Evolutionary conservation across 2,888 invertebrate genomes (phyloP).

Genomic region (Celastrina argiolus): DNA sequence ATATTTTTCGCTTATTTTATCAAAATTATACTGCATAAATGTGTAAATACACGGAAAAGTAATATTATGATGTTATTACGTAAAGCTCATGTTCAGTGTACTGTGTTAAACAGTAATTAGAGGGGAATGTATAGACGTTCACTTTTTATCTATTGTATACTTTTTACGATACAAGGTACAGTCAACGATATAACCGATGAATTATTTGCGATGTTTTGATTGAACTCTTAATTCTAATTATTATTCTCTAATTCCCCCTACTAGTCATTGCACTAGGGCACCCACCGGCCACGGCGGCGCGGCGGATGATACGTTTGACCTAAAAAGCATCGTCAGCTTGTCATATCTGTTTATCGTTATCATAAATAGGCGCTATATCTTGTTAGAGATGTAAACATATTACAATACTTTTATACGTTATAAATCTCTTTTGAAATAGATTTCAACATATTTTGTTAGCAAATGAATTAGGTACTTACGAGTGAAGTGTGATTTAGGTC

Average conservation of each 20-base stretch:
- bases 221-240: background rate
- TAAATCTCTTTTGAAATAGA: too few relatives aligned
- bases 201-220: background rate
- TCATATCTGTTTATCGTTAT: background rate
- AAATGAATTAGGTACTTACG: too few relatives aligned
- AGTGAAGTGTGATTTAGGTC: too few relatives aligned
- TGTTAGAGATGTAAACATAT: background rate
- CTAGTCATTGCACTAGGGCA: too few relatives aligned
- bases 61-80: background rate
- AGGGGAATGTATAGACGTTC: background rate
- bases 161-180: background rate
- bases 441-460: too few relatives aligned
- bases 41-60: background rate
- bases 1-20: background rate
- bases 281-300: too few relatives aligned
- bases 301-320: too few relatives aligned
- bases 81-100: background rate
- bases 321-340: background rate
- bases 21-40: background rate
- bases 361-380: too few relatives aligned
- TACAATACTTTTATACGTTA: too few relatives aligned
- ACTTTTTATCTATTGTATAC: background rate
- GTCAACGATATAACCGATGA: background rate
- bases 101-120: background rate
- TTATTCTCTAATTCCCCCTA: background rate